Evolutionary conservation across 2,888 invertebrate genomes (phyloP).

Genomic region (Apodemia hepburni): DNA sequence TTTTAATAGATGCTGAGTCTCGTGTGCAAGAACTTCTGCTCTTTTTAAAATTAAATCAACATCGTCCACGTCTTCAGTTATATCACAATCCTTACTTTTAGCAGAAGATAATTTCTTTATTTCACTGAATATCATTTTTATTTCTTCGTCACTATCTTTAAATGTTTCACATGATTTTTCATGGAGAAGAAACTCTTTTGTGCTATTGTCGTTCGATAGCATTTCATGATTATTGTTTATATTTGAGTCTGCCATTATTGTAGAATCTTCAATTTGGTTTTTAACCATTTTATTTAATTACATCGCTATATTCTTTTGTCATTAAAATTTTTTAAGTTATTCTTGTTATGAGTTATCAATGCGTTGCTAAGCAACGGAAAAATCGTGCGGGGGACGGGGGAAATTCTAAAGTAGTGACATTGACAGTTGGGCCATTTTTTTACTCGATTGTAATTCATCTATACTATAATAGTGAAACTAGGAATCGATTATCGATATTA

Average conservation of each 20-base stretch:
- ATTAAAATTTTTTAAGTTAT: neutral
- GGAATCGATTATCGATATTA: too few species aligned
- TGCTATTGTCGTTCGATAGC: conserved; percentile 62
- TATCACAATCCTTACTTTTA: conserved; percentile 44
- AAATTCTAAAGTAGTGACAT: too few species aligned
- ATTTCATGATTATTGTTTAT: conserved; percentile 39
- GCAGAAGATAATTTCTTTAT: conserved; percentile 78
- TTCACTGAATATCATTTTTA: conserved; percentile 85
- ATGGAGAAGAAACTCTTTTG: conserved; percentile 63
- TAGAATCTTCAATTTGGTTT: neutral
- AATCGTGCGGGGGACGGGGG: neutral
- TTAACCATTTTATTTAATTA: neutral
- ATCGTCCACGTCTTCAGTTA: conserved; percentile 59
- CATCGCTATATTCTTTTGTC: too few species aligned
- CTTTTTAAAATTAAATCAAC: conserved; percentile 66
- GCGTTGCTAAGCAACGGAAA: conserved; percentile 18
- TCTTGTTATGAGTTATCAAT: conserved; percentile 8
- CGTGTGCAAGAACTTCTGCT: conserved; percentile 64
- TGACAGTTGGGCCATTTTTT: too few species aligned
- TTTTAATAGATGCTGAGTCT: conserved; percentile 61
- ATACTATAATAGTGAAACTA: too few species aligned
- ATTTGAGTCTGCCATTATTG: conserved; percentile 45
- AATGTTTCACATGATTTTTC: conserved; percentile 64
- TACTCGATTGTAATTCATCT: too few species aligned
- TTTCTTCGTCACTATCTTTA: conserved; percentile 79